Base-by-base conservation (phyloP, 2,797 vertebrate species). In the Halcyon leucocephala region DNA sequence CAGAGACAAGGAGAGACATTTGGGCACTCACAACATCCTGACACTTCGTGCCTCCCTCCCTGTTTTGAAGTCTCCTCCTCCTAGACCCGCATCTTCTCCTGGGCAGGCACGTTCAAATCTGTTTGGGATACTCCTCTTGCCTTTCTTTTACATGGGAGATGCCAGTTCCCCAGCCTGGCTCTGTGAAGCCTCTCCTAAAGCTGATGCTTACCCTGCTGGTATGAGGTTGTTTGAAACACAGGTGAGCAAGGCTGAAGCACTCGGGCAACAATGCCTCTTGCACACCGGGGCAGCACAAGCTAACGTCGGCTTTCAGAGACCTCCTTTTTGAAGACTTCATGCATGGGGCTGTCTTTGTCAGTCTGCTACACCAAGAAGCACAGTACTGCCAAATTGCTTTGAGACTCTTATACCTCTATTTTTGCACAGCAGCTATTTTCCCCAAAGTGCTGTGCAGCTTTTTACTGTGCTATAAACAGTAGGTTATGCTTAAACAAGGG, bases 381-480 rank as follows among this genome's bases (percentile, higher is more conserved):
- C 25, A 73, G 51, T 26, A 21, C 24, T 14, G 20, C 79, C 65
- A 66, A 57, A 82, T 6, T 57, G 33, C 55, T 55, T 83, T 70
- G 44, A 76, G 84, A 55, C 62, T 70, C 48, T 48, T 33, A 10
- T 6, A 76, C 26, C 72, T 84, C 80, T 60, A 2, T 25, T 55
- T 86, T 31, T 49, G 37, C 33, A 60, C 39, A 66, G 71, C 61
- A 90, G 61, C 60, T 80, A 71, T 86, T 82, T 81, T 54, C 86
- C 91, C 71, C 39, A 24, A 57, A 71, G 89, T 24, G 22, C 44
- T 12, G 1, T 42, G 69, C 20, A 55, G 60, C 69, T 80, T 92
- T 89, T 91, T 61, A 85, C 52, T 71, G 69, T n/a, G 72, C 85
- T 78, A 69, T 54, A 67, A 96, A 92, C 71, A 81, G 91, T 11